Evolutionary conservation across 2,797 vertebrate genomes (phyloP).

Genomic region (Epinephelus coioides): DNA sequence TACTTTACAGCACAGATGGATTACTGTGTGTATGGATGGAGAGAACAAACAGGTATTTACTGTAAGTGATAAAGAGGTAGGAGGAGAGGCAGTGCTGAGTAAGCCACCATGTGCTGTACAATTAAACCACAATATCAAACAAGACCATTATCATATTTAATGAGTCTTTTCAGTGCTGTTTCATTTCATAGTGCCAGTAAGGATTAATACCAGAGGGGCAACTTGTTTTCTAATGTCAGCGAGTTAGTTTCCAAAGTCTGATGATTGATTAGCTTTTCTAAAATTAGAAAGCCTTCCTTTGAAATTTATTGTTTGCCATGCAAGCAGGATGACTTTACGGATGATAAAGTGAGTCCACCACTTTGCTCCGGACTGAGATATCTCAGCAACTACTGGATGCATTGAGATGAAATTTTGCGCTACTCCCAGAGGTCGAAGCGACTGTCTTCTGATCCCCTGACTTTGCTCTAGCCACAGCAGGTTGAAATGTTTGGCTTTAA

Average conservation of each 20-base stretch:
- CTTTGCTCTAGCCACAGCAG: background rate
- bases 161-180: slow-evolving; percentile 34
- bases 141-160: slow-evolving; percentile 55
- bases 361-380: background rate
- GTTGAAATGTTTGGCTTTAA: background rate
- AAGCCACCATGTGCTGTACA: slow-evolving; percentile 16
- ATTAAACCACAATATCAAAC: slow-evolving; percentile 46
- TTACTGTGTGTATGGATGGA: background rate
- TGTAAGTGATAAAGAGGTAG: slow-evolving; percentile 33
- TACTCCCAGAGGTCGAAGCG: background rate
- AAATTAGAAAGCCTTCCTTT: background rate
- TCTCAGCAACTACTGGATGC: background rate
- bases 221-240: background rate
- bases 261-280: background rate
- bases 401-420: background rate
- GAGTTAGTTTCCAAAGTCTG: background rate
- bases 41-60: slow-evolving; percentile 35
- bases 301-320: too few relatives aligned
- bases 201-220: slow-evolving; percentile 5
- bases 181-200: slow-evolving; percentile 41
- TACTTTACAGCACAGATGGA: background rate
- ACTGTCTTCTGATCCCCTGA: background rate
- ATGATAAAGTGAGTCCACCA: background rate
- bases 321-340: accelerated
- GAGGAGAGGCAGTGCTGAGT: slow-evolving; percentile 32